A percentile compares a stretch with the other conserved stretches of the same genome.
phyloP scores from a whole-genome alignment of 2,113 vertebrate species.

The Sinocyclocheilus rhinocerous region DNA sequence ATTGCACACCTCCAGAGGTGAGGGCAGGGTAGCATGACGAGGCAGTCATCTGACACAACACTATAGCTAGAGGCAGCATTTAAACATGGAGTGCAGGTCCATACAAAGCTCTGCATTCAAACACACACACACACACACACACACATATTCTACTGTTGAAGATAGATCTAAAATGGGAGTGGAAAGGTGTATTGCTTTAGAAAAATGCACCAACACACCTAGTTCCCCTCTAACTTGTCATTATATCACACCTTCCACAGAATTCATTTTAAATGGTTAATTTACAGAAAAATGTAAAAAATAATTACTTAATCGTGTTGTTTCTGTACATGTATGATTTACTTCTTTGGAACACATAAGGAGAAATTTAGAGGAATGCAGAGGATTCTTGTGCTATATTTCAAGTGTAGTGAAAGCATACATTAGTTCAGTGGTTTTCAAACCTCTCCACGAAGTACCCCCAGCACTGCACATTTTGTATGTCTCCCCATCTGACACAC shows the following conservation, averaged over 20 bases:
- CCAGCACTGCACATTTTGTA: too few relatives aligned
- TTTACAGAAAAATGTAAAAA: neutral
- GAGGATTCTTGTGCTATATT: neutral
- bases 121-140: neutral
- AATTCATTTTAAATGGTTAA: neutral
- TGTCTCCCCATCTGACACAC: too few relatives aligned
- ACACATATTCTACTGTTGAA: neutral
- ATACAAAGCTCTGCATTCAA: slow-evolving; percentile 1
- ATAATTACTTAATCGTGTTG: too few relatives aligned
- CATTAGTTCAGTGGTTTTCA: too few relatives aligned
- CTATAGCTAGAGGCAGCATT: slow-evolving; percentile 23
- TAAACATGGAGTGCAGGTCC: neutral
- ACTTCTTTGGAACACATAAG: neutral
- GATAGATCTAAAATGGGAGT: neutral
- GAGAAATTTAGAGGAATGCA: neutral
- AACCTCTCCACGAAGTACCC: too few relatives aligned
- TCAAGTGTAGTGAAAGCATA: neutral
- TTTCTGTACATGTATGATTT: neutral
- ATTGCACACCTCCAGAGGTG: slow-evolving; percentile 16
- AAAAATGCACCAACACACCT: neutral
- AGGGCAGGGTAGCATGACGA: slow-evolving; percentile 18
- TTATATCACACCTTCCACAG: neutral
- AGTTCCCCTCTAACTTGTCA: neutral
- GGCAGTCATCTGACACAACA: slow-evolving; percentile 21
- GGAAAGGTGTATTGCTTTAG: neutral